A percentile compares a stretch with the other conserved stretches of the same genome.
Conservation (phyloP, 2,113 vertebrate genomes). For the Phodopus roborovskii region DNA sequence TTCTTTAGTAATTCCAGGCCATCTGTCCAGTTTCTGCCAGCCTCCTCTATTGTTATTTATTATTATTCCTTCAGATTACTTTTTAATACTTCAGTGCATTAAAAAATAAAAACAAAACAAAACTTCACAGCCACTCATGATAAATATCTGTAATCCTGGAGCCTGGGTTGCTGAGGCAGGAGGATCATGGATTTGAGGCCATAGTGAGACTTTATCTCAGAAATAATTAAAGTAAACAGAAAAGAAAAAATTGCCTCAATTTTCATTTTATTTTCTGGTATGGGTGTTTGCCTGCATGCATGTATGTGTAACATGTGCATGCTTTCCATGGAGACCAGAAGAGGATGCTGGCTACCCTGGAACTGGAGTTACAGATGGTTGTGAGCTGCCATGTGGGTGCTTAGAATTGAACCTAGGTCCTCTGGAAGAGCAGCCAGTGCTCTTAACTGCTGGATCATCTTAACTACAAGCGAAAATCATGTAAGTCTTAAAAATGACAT, state of each 20-base stretch:
- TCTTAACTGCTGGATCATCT: background rate
- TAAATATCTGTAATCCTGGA: background rate
- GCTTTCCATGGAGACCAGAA: background rate
- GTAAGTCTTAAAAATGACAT: slow-evolving; percentile 2
- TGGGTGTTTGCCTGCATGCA: background rate
- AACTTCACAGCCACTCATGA: background rate
- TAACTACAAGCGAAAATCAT: slow-evolving; percentile 23
- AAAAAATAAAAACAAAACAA: slow-evolving; percentile 19
- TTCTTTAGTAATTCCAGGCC: background rate
- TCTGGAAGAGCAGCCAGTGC: background rate
- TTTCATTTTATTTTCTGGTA: background rate
- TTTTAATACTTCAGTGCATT: slow-evolving; percentile 1
- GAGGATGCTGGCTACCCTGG: background rate
- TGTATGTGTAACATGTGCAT: background rate
- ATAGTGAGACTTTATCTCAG: background rate
- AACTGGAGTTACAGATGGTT: background rate
- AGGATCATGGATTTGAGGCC: background rate
- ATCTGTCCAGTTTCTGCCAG: background rate
- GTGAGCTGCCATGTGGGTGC: background rate
- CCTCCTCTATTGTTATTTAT: background rate
- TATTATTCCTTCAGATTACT: background rate
- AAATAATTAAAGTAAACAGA: background rate
- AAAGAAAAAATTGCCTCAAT: background rate
- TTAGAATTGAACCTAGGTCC: background rate
- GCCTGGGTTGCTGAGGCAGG: background rate